Evolutionary conservation across 2,888 invertebrate species (phyloP).

Genomic region (Ichneumoninae sp.): DNA sequence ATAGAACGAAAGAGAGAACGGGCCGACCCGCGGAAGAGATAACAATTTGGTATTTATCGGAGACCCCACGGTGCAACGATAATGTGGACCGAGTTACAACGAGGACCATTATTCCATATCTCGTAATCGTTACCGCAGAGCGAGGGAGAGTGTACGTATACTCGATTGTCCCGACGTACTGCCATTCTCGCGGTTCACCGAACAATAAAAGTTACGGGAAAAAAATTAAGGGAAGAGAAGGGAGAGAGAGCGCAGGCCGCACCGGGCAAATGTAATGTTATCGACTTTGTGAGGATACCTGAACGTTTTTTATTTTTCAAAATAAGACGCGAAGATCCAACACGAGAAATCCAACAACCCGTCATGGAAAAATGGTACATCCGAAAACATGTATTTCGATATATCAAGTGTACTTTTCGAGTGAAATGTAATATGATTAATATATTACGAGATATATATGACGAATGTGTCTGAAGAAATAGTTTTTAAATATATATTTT

Average conservation of each 20-base stretch:
- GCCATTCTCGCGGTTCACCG: constrained; percentile 50
- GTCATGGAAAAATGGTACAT: not conserved
- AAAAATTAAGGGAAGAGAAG: not conserved
- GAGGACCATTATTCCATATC: constrained; percentile 58
- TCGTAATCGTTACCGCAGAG: constrained; percentile 46
- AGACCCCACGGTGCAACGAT: constrained; percentile 46
- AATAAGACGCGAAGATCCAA: too few species aligned
- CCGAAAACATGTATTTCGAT: too few species aligned
- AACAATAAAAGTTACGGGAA: constrained; percentile 44
- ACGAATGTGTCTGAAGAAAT: too few species aligned
- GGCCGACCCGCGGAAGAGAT: constrained; percentile 24
- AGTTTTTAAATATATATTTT: too few species aligned
- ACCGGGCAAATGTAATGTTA: constrained; percentile 38
- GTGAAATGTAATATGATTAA: too few species aligned
- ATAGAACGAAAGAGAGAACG: not conserved
- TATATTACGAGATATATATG: too few species aligned
- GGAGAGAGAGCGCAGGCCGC: not conserved
- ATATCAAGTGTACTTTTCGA: too few species aligned
- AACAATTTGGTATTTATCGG: constrained; percentile 59
- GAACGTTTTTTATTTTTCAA: constrained; percentile 1
- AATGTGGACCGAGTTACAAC: constrained; percentile 53
- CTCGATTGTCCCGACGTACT: constrained; percentile 53
- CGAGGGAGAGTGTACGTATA: constrained; percentile 1
- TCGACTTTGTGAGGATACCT: constrained; percentile 33
- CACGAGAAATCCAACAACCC: not conserved